Evolutionary conservation across 2,888 invertebrate species (phyloP).

Genomic region (Mesorhabditis spiculigera): DNA sequence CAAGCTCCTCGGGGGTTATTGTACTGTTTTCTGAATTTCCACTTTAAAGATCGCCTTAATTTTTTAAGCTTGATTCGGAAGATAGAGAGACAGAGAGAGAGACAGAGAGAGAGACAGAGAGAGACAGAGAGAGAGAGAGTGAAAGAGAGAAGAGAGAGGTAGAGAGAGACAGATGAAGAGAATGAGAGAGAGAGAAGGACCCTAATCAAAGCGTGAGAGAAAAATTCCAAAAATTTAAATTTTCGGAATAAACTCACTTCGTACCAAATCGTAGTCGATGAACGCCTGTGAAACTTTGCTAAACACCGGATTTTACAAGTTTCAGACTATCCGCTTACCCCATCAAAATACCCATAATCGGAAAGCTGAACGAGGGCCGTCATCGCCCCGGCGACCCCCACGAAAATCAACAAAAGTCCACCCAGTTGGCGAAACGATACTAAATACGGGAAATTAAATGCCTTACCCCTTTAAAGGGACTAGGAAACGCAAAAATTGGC

Average conservation of each 20-base stretch:
- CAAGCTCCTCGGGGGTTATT: conserved; percentile 3
- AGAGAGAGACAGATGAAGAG: too few species aligned
- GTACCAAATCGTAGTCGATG: neutral
- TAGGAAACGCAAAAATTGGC: too few species aligned
- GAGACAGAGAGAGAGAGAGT: too few species aligned
- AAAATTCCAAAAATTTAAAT: neutral
- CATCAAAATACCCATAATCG: neutral
- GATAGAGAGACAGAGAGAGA: too few species aligned
- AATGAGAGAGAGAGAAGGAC: too few species aligned
- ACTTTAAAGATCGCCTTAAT: neutral
- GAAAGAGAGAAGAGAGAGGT: too few species aligned
- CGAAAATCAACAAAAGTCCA: neutral
- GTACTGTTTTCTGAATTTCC: conserved; percentile 1
- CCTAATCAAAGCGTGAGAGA: neutral
- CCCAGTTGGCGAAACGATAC: neutral
- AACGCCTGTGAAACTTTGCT: neutral
- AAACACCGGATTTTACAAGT: neutral
- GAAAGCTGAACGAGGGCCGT: neutral
- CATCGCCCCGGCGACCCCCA: neutral
- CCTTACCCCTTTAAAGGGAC: neutral
- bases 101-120: too few species aligned
- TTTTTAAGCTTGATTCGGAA: too few species aligned
- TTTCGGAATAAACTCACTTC: neutral
- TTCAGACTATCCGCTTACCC: neutral
- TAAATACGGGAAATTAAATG: neutral